These are phyloP conservation scores for Chloromyia formosa DNA, from an alignment of 2,888 invertebrate genomes.

Conservation along the genomic window DNA sequence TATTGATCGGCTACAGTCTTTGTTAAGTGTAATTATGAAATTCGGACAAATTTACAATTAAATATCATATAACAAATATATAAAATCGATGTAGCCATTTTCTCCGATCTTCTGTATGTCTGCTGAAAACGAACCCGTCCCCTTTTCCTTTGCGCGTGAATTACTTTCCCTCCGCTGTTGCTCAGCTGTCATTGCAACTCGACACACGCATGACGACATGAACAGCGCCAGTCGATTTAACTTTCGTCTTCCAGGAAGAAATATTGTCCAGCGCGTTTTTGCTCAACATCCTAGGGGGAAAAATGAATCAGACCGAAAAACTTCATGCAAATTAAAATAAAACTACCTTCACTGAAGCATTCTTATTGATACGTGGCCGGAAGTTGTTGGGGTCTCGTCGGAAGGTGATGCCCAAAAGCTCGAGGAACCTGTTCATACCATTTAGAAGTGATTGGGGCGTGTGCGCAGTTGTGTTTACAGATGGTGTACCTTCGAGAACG, in stretches of 20 bases:
- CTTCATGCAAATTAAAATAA: background rate
- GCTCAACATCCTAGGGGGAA: constrained; percentile 86
- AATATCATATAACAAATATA: constrained; percentile 6
- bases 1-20: background rate
- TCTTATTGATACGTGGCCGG: constrained; percentile 97
- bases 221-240: constrained; percentile 6
- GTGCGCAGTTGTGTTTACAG: constrained; percentile 87
- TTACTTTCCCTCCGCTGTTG: background rate
- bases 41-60: background rate
- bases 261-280: constrained; percentile 96
- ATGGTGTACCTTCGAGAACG: constrained; percentile 96
- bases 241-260: constrained; percentile 93
- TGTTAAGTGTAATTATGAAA: background rate
- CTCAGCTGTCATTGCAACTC: background rate
- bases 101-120: background rate
- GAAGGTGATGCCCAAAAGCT: constrained; percentile 96
- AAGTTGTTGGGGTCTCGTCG: constrained; percentile 98
- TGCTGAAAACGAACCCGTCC: background rate
- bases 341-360: constrained; percentile 89
- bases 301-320: constrained; percentile 38
- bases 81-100: background rate
- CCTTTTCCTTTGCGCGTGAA: background rate
- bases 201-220: background rate
- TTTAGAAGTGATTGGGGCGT: constrained; percentile 91
- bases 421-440: constrained; percentile 98